Conservation (phyloP, 2,888 invertebrate genomes). For the Malthinus seriepunctatus region DNA sequence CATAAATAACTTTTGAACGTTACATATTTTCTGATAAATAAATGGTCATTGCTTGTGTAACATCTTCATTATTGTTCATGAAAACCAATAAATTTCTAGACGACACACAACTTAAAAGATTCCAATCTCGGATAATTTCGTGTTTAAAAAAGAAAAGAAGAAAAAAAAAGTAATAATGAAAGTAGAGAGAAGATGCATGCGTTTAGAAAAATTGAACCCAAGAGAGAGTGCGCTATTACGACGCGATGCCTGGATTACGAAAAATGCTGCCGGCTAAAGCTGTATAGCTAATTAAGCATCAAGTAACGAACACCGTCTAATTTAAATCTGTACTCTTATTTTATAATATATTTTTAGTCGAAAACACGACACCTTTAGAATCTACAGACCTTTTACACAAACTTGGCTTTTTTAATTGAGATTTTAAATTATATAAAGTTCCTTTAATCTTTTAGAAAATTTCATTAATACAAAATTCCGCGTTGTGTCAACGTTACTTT, state of each 20-base stretch:
- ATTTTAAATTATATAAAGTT: no score
- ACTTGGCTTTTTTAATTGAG: no score
- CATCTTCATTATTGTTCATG: conserved; percentile 36
- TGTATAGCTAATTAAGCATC: conserved; percentile 12
- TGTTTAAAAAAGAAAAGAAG: background rate
- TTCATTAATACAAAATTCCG: no score
- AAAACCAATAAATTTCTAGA: conserved; percentile 35
- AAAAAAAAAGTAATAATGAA: no score
- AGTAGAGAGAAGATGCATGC: conserved; percentile 16
- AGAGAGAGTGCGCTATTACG: conserved; percentile 10
- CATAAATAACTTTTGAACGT: conserved; percentile 10
- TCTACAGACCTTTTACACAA: no score
- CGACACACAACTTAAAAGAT: conserved; percentile 32
- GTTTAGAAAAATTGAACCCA: conserved; percentile 29
- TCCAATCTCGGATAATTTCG: conserved; percentile 34
- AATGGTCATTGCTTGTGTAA: conserved; percentile 26
- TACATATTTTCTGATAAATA: conserved; percentile 16
- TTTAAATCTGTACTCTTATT: background rate
- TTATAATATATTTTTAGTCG: no score
- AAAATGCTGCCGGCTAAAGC: conserved; percentile 2
- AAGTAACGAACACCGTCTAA: conserved; percentile 10
- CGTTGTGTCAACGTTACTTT: no score
- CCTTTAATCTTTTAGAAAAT: no score
- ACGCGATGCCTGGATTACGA: no score
- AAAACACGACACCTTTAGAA: no score